Percentiles rank a stretch among this genome's conserved stretches.
These are phyloP conservation scores for Rhabdophis nuchalis DNA, from an alignment of 2,797 vertebrate species.

Conservation along the genomic window DNA sequence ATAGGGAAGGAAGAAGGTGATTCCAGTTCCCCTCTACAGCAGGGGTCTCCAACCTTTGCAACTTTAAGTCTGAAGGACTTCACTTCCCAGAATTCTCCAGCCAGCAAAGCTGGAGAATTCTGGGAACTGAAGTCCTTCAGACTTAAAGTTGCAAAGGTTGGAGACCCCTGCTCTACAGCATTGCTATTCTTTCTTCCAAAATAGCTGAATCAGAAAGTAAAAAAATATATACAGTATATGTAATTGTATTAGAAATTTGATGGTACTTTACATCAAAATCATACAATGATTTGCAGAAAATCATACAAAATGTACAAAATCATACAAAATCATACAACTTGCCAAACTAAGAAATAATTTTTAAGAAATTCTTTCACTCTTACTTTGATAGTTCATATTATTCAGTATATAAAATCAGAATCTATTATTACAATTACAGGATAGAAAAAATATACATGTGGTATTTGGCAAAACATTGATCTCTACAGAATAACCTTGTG, in stretches of 20 bases:
- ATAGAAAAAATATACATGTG: neutral
- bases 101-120: no score
- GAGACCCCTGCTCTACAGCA: neutral
- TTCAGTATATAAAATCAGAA: neutral
- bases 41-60: no score
- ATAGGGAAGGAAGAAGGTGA: neutral
- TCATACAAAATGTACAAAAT: no score
- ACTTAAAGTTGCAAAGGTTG: no score
- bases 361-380: constrained; percentile 1
- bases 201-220: neutral
- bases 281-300: neutral
- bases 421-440: neutral
- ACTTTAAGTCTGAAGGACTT: no score
- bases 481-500: neutral
- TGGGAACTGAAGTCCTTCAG: no score
- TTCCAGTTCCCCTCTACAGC: neutral
- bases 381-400: neutral
- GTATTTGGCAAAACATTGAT: neutral
- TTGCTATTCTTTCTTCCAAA: neutral
- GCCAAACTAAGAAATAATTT: neutral
- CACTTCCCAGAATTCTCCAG: no score
- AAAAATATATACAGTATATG: neutral
- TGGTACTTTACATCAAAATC: neutral
- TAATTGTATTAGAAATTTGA: neutral
- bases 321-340: no score